Evolutionary conservation across 2,888 invertebrate genomes (phyloP).

Genomic region (Patella pellucida): DNA sequence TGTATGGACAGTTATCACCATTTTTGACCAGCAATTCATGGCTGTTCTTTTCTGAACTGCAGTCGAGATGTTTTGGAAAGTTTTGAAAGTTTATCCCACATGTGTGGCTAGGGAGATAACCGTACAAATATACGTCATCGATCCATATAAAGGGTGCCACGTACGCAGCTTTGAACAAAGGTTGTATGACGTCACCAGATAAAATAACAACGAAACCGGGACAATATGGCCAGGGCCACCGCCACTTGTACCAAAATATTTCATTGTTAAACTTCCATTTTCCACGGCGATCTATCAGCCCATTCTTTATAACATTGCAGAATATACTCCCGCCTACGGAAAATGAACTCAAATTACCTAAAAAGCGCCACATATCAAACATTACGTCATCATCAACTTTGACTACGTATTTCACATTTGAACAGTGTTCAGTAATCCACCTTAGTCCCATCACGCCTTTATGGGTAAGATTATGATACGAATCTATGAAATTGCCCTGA

Average conservation of each 20-base stretch:
- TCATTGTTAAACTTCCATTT: slow-evolving; percentile 36
- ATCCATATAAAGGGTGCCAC: slow-evolving; percentile 43
- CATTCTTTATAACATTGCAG: slow-evolving; percentile 20
- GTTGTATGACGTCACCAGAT: slow-evolving; percentile 37
- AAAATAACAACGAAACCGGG: slow-evolving; percentile 38
- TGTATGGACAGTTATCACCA: too few species aligned
- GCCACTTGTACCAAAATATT: slow-evolving; percentile 31
- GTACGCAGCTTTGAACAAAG: slow-evolving; percentile 31
- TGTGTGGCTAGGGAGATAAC: slow-evolving; percentile 28
- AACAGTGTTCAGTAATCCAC: too few species aligned
- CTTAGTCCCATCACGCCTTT: too few species aligned
- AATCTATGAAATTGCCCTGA: too few species aligned
- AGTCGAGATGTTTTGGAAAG: too few species aligned
- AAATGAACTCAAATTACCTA: too few species aligned
- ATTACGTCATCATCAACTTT: neutral
- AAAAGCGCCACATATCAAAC: slow-evolving; percentile 15
- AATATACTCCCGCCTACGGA: too few species aligned
- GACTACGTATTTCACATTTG: too few species aligned
- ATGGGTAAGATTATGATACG: too few species aligned
- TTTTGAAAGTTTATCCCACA: neutral
- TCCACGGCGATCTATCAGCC: slow-evolving; percentile 30
- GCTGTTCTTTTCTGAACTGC: too few species aligned
- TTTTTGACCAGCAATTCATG: too few species aligned
- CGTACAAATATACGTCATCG: slow-evolving; percentile 39
- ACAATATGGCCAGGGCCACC: slow-evolving; percentile 39